Percentiles rank a stretch among this genome's conserved stretches.
Evolutionary conservation across 2,113 vertebrate genomes (phyloP).

Genomic region (Eolophus roseicapilla): DNA sequence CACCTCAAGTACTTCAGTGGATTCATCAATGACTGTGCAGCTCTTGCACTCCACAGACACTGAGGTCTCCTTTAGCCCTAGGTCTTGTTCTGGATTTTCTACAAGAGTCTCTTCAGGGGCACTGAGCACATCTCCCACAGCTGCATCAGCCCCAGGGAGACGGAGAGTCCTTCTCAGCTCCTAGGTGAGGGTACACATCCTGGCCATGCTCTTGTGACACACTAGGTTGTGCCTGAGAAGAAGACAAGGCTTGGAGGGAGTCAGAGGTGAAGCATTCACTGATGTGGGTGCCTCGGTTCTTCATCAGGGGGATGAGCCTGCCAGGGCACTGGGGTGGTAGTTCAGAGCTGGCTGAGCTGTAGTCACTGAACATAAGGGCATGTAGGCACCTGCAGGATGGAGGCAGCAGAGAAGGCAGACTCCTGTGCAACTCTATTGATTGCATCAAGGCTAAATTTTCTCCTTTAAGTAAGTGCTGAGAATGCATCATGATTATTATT

Average conservation of each 20-base stretch:
- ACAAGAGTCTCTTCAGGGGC: background rate
- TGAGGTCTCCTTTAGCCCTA: background rate
- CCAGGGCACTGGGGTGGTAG: background rate
- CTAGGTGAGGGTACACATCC: background rate
- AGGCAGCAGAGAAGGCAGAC: background rate
- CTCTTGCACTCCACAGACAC: background rate
- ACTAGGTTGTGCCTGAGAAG: background rate
- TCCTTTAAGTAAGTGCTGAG: background rate
- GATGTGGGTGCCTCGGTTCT: accelerated
- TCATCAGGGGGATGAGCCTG: accelerated
- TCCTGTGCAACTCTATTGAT: background rate
- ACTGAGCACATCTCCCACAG: accelerated
- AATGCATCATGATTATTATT: background rate
- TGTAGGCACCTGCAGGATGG: background rate
- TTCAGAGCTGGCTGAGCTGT: background rate
- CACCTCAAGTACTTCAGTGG: background rate
- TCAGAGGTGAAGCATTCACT: background rate
- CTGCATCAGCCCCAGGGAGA: background rate
- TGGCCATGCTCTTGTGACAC: background rate
- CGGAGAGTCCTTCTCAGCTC: background rate
- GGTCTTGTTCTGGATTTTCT: background rate
- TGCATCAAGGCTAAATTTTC: background rate
- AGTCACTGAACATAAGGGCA: background rate
- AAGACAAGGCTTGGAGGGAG: background rate
- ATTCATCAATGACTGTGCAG: background rate